phyloP scores from a whole-genome alignment of 2,797 vertebrate genomes.

The Hemibagrus guttatus region DNA sequence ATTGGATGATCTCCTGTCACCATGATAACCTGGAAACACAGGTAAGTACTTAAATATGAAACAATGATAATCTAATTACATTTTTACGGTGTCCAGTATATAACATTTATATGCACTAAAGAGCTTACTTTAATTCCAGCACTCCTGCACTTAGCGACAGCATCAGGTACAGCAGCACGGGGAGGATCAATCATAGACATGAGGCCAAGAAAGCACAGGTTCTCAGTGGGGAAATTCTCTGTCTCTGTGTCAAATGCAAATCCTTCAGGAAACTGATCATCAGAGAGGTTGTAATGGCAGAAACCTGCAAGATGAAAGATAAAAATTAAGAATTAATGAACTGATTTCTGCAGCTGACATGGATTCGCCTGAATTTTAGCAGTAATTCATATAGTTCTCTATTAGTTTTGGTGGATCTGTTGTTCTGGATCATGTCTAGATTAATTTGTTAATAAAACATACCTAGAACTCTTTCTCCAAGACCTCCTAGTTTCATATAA shows the following conservation, averaged over 20 bases:
- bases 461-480: slow-evolving; percentile 94
- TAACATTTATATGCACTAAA: slow-evolving; percentile 10
- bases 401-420: not conserved
- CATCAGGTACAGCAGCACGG: slow-evolving; percentile 92
- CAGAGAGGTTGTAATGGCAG: slow-evolving; percentile 83
- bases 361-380: not conserved
- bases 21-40: slow-evolving; percentile 72
- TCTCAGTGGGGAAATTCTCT: slow-evolving; percentile 90
- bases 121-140: slow-evolving; percentile 90
- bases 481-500: slow-evolving; percentile 91
- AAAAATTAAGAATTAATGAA: too few species aligned
- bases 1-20: slow-evolving; percentile 77
- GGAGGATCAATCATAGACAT: slow-evolving; percentile 98
- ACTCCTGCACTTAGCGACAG: slow-evolving; percentile 93
- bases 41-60: not conserved
- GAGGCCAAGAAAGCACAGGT: slow-evolving; percentile 91
- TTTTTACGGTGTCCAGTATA: not conserved
- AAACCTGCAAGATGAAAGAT: slow-evolving; percentile 76
- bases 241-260: slow-evolving; percentile 90
- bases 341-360: not conserved
- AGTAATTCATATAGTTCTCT: not conserved
- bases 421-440: not conserved
- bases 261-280: slow-evolving; percentile 87
- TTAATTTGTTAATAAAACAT: not conserved
- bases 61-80: not conserved